Evolutionary conservation across 2,113 vertebrate species (phyloP), one percentile per base, ranked within the genome.

Genomic region (Myanophis thanlyinensis): DNA sequence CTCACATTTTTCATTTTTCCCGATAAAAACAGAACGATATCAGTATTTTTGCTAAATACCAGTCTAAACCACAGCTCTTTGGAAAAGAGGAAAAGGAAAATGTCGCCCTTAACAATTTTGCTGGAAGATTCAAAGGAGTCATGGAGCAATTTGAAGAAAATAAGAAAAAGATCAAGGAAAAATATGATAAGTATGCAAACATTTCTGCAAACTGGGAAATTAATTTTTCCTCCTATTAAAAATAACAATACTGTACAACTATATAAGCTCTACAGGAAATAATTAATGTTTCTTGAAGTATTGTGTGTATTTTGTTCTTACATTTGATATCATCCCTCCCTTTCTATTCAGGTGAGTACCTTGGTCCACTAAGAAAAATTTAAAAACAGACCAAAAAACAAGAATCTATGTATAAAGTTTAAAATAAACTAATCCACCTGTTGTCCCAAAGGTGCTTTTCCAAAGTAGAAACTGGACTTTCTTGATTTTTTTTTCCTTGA

Each of bases 121-220:
- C 89, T 93, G 97, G 96, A 94, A 98, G 98, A 96, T 51, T 90
- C 59, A 98, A 97, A 97, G 97, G 92, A 59, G 91, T 98, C 92
- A 96, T 99, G 89, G 98, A 98, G 92, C 98, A 96, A 92, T 99
- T 99, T 98, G 98, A 99, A 96, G 97, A 97, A 44, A 98, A 98
- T 95, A 99, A 97, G 96, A 98, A 97, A 97, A 98, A 96, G 93
- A 97, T 98, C 94, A 98, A 98, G 97, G 99, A 99, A 95, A 98
- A 98, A 96, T 95, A 93, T 67, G 98, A 98, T 86, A 98, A 98
- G 99, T 99, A 98, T 1, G 92, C 89, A 94, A 86, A 90, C 3
- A 88, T 90, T 91, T 15, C 0, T 73, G 47, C 46, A 93, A 94
- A 35, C 54, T 87, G 1, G 92, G 90, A 12, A 93, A 47, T 27